Conservation (phyloP, 2,888 invertebrate genomes). For the Amblyjoppa fuscipennis region DNA sequence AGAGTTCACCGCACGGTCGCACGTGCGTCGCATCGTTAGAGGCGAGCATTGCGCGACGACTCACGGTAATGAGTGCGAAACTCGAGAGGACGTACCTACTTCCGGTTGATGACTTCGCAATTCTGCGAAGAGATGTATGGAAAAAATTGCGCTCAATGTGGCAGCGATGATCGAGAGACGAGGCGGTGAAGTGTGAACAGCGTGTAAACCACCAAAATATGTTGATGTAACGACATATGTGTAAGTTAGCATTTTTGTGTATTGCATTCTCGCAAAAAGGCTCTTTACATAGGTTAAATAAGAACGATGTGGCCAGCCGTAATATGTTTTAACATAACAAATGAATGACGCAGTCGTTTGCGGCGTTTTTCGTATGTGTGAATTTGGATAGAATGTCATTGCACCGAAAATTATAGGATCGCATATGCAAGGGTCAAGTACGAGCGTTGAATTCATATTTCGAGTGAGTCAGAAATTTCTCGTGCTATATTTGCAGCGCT, state of each 20-base stretch:
- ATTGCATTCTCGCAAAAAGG: not conserved
- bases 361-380: no score
- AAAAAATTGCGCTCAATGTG: slow-evolving; percentile 31
- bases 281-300: not conserved
- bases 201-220: not conserved
- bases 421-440: no score
- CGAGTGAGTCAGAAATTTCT: no score
- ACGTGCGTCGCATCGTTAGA: slow-evolving; percentile 64
- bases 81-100: slow-evolving; percentile 65
- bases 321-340: no score
- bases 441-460: no score
- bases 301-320: no score
- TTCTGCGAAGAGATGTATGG: slow-evolving; percentile 28
- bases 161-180: slow-evolving; percentile 17
- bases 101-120: slow-evolving; percentile 61
- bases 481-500: no score
- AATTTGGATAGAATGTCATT: no score
- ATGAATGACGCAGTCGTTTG: no score
- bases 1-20: slow-evolving; percentile 37
- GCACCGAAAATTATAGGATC: no score
- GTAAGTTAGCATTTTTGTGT: not conserved
- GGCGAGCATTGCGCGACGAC: slow-evolving; percentile 50
- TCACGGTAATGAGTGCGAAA: slow-evolving; percentile 65
- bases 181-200: not conserved
- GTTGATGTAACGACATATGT: not conserved